Conservation (phyloP, 37 sponge, comb jelly and placozoan genomes). For the Ephydatia muelleri region DNA sequence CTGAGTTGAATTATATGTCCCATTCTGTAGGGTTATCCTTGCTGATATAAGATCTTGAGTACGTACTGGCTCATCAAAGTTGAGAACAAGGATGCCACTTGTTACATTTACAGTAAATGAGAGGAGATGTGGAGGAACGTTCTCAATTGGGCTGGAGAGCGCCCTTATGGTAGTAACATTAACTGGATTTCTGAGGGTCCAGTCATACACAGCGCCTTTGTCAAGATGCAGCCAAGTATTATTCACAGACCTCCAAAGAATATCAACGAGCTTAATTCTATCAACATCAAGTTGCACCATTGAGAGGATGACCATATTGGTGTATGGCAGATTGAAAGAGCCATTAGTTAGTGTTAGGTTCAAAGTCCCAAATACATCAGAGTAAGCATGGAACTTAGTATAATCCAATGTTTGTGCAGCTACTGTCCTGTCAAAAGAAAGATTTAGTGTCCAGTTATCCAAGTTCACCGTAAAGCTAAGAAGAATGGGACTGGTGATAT, state of each 20-base stretch:
- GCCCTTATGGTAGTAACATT: slow-evolving; percentile 35
- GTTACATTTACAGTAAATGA: slow-evolving; percentile 78
- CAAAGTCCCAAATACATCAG: slow-evolving; percentile 62
- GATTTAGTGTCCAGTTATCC: slow-evolving; percentile 60
- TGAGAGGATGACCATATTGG: slow-evolving; percentile 55
- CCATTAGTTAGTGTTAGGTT: slow-evolving; percentile 76
- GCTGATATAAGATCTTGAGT: slow-evolving; percentile 42
- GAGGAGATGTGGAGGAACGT: slow-evolving; percentile 48
- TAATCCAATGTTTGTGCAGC: slow-evolving; percentile 63
- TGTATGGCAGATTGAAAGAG: slow-evolving; percentile 48
- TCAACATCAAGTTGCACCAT: slow-evolving; percentile 68
- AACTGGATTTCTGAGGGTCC: slow-evolving; percentile 75
- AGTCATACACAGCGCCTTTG: slow-evolving; percentile 77
- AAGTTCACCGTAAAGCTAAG: slow-evolving; percentile 84
- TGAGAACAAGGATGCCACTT: slow-evolving; percentile 63
- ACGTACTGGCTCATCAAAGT: slow-evolving; percentile 89
- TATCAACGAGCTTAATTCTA: slow-evolving; percentile 69
- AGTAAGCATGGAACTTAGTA: slow-evolving; percentile 66
- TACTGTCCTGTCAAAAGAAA: slow-evolving; percentile 86
- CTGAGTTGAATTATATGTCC: slow-evolving; percentile 37
- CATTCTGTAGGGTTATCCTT: slow-evolving; percentile 57
- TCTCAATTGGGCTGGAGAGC: slow-evolving; percentile 59
- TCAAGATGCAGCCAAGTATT: slow-evolving; percentile 79
- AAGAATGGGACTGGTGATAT: slow-evolving; percentile 68
- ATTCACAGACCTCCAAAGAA: slow-evolving; percentile 63